These are phyloP conservation scores for Lasioglossum lativentre DNA, from an alignment of 2,888 invertebrate species.

Conservation along the genomic window DNA sequence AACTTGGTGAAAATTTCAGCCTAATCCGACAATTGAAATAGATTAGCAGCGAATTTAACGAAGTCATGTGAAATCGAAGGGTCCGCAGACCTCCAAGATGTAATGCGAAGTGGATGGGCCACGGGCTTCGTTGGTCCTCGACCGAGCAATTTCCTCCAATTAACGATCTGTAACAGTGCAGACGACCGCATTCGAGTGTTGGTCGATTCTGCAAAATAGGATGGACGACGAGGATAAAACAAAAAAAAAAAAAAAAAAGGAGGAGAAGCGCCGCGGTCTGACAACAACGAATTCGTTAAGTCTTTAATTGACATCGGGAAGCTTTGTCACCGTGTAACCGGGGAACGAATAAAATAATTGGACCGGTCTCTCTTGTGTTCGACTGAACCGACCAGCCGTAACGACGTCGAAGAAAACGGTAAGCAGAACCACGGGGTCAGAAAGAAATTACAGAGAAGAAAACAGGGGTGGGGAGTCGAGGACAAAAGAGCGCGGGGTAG, in stretches of 20 bases:
- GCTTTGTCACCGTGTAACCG: slow-evolving; percentile 43
- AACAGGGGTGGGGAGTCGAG: neutral
- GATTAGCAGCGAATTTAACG: neutral
- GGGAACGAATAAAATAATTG: slow-evolving; percentile 59
- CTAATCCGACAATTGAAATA: neutral
- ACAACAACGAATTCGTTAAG: slow-evolving; percentile 55
- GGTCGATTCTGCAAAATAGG: neutral
- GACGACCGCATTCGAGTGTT: slow-evolving; percentile 23
- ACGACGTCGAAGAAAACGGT: slow-evolving; percentile 32
- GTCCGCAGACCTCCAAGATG: neutral
- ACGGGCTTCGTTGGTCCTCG: neutral
- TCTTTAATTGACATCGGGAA: slow-evolving; percentile 54
- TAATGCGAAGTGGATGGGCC: neutral
- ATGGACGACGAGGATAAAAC: neutral
- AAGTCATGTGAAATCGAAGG: neutral
- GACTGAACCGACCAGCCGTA: slow-evolving; percentile 31
- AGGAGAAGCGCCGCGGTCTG: neutral
- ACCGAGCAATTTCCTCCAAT: slow-evolving; percentile 50
- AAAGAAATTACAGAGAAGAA: slow-evolving; percentile 20
- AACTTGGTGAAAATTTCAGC: neutral
- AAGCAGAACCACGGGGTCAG: neutral
- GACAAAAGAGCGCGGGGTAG: neutral
- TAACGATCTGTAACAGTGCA: slow-evolving; percentile 49
- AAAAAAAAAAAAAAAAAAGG: neutral
- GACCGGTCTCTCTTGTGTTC: slow-evolving; percentile 18